Conservation (phyloP, 2,113 vertebrate species). For the Corydoras sp. region DNA sequence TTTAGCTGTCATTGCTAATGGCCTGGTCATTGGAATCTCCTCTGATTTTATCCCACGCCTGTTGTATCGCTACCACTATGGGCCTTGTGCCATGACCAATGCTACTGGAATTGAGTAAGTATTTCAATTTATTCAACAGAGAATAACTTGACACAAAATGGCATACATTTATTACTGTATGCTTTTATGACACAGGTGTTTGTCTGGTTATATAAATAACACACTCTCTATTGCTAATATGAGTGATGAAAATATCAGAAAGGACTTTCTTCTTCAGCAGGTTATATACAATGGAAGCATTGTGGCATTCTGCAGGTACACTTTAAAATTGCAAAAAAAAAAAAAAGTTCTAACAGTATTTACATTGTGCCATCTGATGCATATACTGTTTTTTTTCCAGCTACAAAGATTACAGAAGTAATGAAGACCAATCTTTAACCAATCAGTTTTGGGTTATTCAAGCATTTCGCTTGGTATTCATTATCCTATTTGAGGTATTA, state of each 20-base stretch:
- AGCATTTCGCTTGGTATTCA: constrained; percentile 79
- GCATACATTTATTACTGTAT: background rate
- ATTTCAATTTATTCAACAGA: background rate
- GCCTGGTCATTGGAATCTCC: constrained; percentile 92
- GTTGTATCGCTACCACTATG: constrained; percentile 91
- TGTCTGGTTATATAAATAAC: constrained; percentile 78
- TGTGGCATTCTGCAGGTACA: constrained; percentile 78
- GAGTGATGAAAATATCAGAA: constrained; percentile 22
- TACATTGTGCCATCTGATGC: background rate
- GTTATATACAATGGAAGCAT: constrained; percentile 12
- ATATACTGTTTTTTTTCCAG: constrained; percentile 57
- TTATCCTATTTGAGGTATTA: constrained; percentile 86
- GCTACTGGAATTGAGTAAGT: constrained; percentile 24
- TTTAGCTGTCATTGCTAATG: constrained; percentile 93
- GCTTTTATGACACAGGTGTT: constrained; percentile 68
- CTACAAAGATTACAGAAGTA: constrained; percentile 81
- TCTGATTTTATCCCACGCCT: constrained; percentile 95
- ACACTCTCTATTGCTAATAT: constrained; percentile 74
- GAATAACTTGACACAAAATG: background rate
- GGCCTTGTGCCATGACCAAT: constrained; percentile 74
- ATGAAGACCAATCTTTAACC: constrained; percentile 66
- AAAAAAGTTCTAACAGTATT: background rate
- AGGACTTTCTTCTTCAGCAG: constrained; percentile 56
- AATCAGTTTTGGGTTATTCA: constrained; percentile 83
- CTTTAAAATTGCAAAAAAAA: background rate